phyloP scores from a whole-genome alignment of 2,797 vertebrate genomes.

The Cercopithecus petaurista region DNA sequence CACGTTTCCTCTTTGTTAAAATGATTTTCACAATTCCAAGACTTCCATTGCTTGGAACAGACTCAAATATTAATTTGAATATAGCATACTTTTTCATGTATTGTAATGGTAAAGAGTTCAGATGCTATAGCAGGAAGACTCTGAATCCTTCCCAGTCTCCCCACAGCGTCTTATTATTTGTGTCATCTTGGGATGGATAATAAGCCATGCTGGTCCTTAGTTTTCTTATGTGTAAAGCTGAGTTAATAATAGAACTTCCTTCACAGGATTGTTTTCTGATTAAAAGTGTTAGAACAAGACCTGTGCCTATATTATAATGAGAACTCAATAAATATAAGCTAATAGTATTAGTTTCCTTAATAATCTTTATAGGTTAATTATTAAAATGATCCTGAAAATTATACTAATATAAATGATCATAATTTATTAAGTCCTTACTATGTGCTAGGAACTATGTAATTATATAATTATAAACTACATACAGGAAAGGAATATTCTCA shows the following conservation, averaged over 20 bases:
- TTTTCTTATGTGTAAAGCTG: background rate
- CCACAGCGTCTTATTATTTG: background rate
- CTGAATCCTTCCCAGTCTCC: background rate
- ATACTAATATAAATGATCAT: background rate
- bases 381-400: background rate
- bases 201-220: background rate
- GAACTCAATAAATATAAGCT: background rate
- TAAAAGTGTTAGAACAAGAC: conserved; percentile 11
- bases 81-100: background rate
- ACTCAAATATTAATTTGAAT: conserved; percentile 46
- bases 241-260: background rate
- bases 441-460: background rate
- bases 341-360: conserved; percentile 4
- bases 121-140: background rate
- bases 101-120: background rate
- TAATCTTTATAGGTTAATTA: background rate
- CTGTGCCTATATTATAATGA: background rate
- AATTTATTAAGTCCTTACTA: background rate
- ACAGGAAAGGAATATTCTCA: background rate
- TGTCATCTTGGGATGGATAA: background rate
- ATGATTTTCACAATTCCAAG: conserved; percentile 26
- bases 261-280: background rate
- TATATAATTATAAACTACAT: background rate
- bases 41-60: background rate
- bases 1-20: background rate